Evolutionary conservation across 1,140 invertebrate genomes (phyloP).

Genomic region (Drosophila ogumai): DNA sequence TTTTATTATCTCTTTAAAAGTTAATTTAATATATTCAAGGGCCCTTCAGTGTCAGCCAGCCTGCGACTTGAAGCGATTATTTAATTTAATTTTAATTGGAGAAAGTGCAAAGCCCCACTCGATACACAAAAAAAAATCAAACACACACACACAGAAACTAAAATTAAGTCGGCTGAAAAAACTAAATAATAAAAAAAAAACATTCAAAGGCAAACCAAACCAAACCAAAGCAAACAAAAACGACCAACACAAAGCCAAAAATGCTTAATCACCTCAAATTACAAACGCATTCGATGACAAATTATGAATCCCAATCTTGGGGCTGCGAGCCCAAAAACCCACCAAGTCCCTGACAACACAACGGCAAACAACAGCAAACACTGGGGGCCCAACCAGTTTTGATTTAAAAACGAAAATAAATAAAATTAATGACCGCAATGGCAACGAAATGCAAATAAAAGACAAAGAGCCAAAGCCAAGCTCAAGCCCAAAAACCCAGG

Average conservation of each 20-base stretch:
- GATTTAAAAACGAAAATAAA: conserved; percentile 73
- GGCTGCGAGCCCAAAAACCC: conserved; percentile 18
- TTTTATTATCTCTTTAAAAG: not conserved
- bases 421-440: conserved; percentile 78
- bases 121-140: too few relatives aligned
- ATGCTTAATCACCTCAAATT: conserved; percentile 74
- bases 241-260: conserved; percentile 47
- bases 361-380: conserved; percentile 78
- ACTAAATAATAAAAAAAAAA: conserved; percentile 12
- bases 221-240: conserved; percentile 47
- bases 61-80: conserved; percentile 55
- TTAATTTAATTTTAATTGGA: conserved; percentile 81
- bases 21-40: not conserved
- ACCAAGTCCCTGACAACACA: conserved; percentile 36
- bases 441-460: conserved; percentile 81
- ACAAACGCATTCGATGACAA: conserved; percentile 78
- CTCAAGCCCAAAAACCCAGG: conserved; percentile 32
- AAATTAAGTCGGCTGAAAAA: conserved; percentile 34
- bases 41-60: conserved; percentile 5
- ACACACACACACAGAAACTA: conserved; percentile 39
- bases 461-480: conserved; percentile 48
- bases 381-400: conserved; percentile 66
- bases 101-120: conserved; percentile 73
- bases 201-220: conserved; percentile 37
- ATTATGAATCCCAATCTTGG: conserved; percentile 58